Evolutionary conservation across 2,888 invertebrate genomes (phyloP), one percentile per base, ranked within the genome.

Genomic region (Sussaba pulchella): DNA sequence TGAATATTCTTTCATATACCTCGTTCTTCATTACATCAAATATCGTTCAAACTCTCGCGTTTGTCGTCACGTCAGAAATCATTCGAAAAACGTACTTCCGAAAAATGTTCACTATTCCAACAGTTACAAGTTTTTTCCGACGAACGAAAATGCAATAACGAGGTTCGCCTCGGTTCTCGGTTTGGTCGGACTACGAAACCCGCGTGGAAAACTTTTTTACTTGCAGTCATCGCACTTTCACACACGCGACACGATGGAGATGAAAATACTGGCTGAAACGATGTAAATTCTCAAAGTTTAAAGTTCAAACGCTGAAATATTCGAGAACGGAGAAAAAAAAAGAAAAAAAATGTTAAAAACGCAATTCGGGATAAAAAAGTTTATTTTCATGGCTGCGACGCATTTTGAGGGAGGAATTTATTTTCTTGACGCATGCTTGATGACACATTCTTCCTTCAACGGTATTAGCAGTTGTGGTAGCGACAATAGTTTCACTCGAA

Each of bases 141-240:
- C 19, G 41, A 19, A n/a, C n/a, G n/a, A 31, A 59, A 39, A 39
- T 3, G 17, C 59, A 19, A 57, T 39, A 59, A 59, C 31, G 17
- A 59, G 59, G 19, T 59, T 39, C 19, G 10, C 36, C 4, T 17
- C 2, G 12, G 54, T 39, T 19, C 59, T 59, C 39, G 36, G n/a
- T 12, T 59, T 39, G 59, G 41, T 21, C 12, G 5, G 21, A 21
- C 39, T 41, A 19, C 39, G 36, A 19, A 21, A 61, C 12, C 12
- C 61, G 61, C 61, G n/a, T 36, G 5, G 36, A 10, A 41, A 61
- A 61, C 61, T 61, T 61, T 41, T 41, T 36, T n/a, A 10, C 10
- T 19, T 1, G 59, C 1, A 9, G 39, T 9, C 17, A 43, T 2
- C 43, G 43, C n/a, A n/a, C n/a, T n/a, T n/a, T n/a, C n/a, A n/a